Conservation (phyloP, 2,113 vertebrate genomes). For the Ophthalmolycus amberensis region DNA sequence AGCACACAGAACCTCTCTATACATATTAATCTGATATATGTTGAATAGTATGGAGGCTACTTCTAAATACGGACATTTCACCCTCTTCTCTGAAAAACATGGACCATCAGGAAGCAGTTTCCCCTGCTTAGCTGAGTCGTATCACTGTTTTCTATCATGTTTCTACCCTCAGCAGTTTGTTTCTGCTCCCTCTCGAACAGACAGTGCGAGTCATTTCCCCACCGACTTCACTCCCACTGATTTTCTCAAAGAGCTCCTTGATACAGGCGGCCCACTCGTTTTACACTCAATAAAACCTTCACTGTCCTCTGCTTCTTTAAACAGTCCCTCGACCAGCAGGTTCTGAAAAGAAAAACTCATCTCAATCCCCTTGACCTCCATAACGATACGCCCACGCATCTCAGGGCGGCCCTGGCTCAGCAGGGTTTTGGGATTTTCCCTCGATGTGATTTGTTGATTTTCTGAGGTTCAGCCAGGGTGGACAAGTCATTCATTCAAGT, state of each 20-base stretch:
- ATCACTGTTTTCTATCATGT: slow-evolving; percentile 32
- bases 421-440: slow-evolving; percentile 48
- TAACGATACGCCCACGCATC: slow-evolving; percentile 41
- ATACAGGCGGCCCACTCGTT: slow-evolving; percentile 62
- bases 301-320: slow-evolving; percentile 62
- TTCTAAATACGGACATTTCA: background rate
- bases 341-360: slow-evolving; percentile 23
- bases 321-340: slow-evolving; percentile 22
- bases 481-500: slow-evolving; percentile 11
- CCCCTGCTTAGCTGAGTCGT: slow-evolving; percentile 1
- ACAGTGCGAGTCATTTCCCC: slow-evolving; percentile 67
- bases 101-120: slow-evolving; percentile 27
- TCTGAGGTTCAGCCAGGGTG: slow-evolving; percentile 38
- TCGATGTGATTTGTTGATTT: slow-evolving; percentile 51
- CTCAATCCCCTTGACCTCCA: slow-evolving; percentile 50
- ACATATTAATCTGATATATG: background rate
- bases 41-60: background rate
- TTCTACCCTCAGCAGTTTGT: slow-evolving; percentile 46
- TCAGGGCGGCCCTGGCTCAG: slow-evolving; percentile 25
- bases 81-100: background rate
- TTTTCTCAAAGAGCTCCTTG: slow-evolving; percentile 71
- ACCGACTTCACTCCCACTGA: slow-evolving; percentile 61
- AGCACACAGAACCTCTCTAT: background rate
- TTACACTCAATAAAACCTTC: slow-evolving; percentile 63
- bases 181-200: slow-evolving; percentile 43